These are phyloP conservation scores for Saguinus midas DNA, from an alignment of 2,113 vertebrate species.

Conservation along the genomic window DNA sequence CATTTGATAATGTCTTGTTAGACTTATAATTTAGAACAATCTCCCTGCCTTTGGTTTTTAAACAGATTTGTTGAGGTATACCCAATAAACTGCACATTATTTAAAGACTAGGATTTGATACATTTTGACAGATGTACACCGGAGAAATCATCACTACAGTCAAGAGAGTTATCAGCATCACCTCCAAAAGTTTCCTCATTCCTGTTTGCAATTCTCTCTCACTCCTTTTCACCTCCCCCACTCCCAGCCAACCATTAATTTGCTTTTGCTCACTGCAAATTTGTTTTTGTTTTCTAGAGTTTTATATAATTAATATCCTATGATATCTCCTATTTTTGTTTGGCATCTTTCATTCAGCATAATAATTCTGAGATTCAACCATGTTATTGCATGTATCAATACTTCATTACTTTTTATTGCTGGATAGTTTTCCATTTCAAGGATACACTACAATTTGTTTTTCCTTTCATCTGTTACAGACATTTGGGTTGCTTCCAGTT, in stretches of 20 bases:
- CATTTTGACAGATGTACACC: neutral
- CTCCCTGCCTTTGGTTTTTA: neutral
- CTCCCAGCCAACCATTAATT: neutral
- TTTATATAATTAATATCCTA: neutral
- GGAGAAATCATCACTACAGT: neutral
- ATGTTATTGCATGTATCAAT: neutral
- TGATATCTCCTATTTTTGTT: neutral
- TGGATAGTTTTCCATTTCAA: neutral
- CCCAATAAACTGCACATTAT: neutral
- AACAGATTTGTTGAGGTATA: neutral
- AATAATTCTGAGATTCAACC: neutral
- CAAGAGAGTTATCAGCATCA: neutral
- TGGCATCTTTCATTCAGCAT: neutral
- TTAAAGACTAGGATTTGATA: neutral
- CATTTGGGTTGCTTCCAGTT: neutral
- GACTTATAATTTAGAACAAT: neutral
- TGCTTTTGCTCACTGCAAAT: neutral
- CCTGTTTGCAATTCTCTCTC: neutral
- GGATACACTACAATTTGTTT: neutral
- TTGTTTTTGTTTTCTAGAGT: neutral
- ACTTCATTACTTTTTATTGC: neutral
- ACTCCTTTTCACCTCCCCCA: neutral
- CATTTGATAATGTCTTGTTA: neutral
- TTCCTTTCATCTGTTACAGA: neutral
- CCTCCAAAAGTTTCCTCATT: neutral